phyloP scores from a whole-genome alignment of 2,888 invertebrate species.

The Leucophora obtusa region DNA sequence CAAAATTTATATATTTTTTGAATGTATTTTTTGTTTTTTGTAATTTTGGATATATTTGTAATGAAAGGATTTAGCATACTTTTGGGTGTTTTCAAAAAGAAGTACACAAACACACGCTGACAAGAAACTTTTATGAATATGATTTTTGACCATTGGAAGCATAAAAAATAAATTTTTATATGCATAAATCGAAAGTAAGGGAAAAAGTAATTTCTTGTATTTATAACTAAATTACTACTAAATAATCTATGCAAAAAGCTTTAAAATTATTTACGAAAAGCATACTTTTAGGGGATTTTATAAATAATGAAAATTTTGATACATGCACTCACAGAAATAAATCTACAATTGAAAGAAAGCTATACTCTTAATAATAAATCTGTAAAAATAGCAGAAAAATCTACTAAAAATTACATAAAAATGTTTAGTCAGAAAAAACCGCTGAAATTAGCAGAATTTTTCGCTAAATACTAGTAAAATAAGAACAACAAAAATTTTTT shows the following conservation, averaged over 20 bases:
- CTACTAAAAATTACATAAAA: too few relatives aligned
- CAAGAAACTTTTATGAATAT: constrained; percentile 35
- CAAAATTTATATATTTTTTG: constrained; percentile 17
- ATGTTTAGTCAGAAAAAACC: too few relatives aligned
- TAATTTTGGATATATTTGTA: neutral
- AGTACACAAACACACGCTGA: neutral
- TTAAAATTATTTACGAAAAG: neutral
- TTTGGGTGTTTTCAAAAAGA: constrained; percentile 45
- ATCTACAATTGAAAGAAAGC: too few relatives aligned
- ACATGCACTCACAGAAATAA: too few relatives aligned
- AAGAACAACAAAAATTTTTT: too few relatives aligned
- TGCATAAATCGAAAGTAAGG: neutral
- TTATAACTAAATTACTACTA: too few relatives aligned
- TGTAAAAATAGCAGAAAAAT: too few relatives aligned
- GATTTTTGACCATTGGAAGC: constrained; percentile 36
- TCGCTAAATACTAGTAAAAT: too few relatives aligned
- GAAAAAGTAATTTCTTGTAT: constrained; percentile 9
- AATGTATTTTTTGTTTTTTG: too few relatives aligned
- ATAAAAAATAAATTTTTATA: constrained; percentile 4
- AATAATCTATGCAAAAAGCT: too few relatives aligned
- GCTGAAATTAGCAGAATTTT: too few relatives aligned
- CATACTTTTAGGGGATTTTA: constrained; percentile 5
- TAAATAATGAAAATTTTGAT: neutral
- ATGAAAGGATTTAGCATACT: constrained; percentile 54
- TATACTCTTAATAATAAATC: too few relatives aligned